phyloP scores from a whole-genome alignment of 1,140 invertebrate genomes.

The Ridgeia piscesae region DNA sequence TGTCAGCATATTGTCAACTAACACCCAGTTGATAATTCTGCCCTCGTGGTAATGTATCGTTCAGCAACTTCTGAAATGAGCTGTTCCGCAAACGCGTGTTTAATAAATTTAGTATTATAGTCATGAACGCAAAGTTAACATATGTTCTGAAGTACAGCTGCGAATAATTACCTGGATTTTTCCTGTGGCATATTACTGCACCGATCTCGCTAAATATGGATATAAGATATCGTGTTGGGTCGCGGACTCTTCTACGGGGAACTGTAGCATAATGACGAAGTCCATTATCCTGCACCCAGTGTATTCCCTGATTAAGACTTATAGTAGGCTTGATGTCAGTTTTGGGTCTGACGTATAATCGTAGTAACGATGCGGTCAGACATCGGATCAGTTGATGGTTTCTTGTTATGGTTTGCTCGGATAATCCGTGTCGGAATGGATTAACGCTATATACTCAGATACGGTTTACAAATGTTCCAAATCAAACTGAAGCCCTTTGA shows the following conservation, averaged over 20 bases:
- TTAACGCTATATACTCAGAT: not conserved
- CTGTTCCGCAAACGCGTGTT: not conserved
- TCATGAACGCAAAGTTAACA: not conserved
- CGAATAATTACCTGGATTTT: not conserved
- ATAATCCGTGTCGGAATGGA: not conserved
- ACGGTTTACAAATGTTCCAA: not conserved
- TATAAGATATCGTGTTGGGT: not conserved
- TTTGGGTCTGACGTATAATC: not conserved
- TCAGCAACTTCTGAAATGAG: not conserved
- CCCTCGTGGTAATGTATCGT: not conserved
- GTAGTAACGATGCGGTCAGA: not conserved
- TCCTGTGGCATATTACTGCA: too few relatives aligned
- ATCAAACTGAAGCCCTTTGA: not conserved
- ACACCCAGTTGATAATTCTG: not conserved
- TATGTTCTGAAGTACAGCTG: not conserved
- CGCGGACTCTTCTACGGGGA: not conserved
- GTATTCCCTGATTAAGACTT: not conserved
- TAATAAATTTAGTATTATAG: not conserved
- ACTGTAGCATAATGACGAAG: not conserved
- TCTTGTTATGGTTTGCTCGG: too few relatives aligned
- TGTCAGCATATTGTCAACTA: not conserved
- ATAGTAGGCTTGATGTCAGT: not conserved
- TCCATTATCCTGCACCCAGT: not conserved
- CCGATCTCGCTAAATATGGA: not conserved
- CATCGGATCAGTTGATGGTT: not conserved